Conservation (phyloP, 2,113 vertebrate genomes). For the Periophthalmodon schlosseri region DNA sequence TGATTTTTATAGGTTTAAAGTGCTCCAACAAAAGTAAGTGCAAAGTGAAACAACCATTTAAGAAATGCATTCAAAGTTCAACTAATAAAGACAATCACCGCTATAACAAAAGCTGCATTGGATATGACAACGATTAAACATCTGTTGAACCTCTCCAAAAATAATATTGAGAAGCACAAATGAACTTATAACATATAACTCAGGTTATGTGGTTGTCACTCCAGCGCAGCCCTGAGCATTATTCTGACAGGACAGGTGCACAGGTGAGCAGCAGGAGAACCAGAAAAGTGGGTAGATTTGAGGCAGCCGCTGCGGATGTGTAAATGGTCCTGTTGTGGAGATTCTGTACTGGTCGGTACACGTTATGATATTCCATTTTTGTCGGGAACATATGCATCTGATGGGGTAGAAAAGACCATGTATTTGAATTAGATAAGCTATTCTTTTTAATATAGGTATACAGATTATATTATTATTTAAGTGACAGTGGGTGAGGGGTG, state of each 20-base stretch:
- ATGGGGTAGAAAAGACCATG: constrained; percentile 5
- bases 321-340: constrained; percentile 38
- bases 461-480: background rate
- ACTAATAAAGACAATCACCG: background rate
- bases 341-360: constrained; percentile 42
- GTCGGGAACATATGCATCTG: constrained; percentile 52
- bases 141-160: background rate
- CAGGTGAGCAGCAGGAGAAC: constrained; percentile 25
- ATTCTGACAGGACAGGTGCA: background rate
- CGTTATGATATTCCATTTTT: constrained; percentile 2
- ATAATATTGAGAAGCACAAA: no score
- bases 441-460: no score
- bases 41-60: background rate
- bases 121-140: background rate
- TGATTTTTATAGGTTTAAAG: background rate
- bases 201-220: no score
- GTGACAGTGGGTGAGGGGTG: background rate
- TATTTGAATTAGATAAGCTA: background rate
- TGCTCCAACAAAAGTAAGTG: background rate
- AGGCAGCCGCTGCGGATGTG: background rate
- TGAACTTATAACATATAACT: no score
- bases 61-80: background rate
- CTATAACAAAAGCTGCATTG: background rate
- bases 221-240: background rate
- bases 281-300: background rate